Evolutionary conservation across 1,140 invertebrate species (phyloP).

Genomic region (Proales similis): DNA sequence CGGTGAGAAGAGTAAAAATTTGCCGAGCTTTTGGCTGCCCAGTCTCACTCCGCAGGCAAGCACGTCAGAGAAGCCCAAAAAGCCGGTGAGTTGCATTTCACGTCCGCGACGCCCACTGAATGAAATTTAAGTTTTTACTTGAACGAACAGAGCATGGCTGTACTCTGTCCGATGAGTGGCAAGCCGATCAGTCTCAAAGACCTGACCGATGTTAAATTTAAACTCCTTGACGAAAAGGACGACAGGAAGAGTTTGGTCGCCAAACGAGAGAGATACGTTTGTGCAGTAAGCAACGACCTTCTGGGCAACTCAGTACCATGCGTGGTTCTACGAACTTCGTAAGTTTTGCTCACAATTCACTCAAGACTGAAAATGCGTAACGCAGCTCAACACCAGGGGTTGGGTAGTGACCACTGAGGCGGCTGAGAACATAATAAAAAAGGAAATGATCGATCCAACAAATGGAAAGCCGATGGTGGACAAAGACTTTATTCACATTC

Average conservation of each 20-base stretch:
- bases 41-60: constrained; percentile 67
- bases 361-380: not conserved
- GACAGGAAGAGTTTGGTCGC: constrained; percentile 58
- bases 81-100: constrained; percentile 48
- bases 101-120: constrained; percentile 41
- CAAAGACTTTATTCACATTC: constrained; percentile 81
- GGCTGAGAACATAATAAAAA: constrained; percentile 88
- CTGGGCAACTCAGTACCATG: constrained; percentile 85
- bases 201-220: constrained; percentile 87
- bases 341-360: not conserved
- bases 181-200: constrained; percentile 83
- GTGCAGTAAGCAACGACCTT: constrained; percentile 90
- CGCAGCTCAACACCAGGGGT: constrained; percentile 60
- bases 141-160: constrained; percentile 61
- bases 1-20: constrained; percentile 59
- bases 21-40: constrained; percentile 97
- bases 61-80: constrained; percentile 25
- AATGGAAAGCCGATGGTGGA: constrained; percentile 78
- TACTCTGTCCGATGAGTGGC: constrained; percentile 88
- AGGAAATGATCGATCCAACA: constrained; percentile 91
- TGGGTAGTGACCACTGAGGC: constrained; percentile 92
- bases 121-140: not conserved
- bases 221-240: constrained; percentile 57
- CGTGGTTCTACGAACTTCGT: constrained; percentile 66
- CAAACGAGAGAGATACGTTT: constrained; percentile 81